A percentile compares a stretch with the other conserved stretches of the same genome.
Evolutionary conservation across 2,888 invertebrate genomes (phyloP).

Genomic region (Hirtodrosophila alboralis): DNA sequence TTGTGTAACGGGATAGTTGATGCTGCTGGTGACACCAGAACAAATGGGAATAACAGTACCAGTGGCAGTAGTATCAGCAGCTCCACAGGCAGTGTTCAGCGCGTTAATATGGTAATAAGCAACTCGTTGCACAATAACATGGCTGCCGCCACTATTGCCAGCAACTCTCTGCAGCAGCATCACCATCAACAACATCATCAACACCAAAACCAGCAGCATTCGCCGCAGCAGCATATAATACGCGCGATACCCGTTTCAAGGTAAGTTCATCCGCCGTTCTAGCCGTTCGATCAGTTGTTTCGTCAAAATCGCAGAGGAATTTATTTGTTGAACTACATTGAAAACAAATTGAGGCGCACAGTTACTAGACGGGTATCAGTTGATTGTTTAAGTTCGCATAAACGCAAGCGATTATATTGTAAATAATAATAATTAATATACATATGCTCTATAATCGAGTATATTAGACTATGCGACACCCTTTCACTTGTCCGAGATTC

Average conservation of each 20-base stretch:
- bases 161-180: constrained; percentile 64
- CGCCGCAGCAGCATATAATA: constrained; percentile 81
- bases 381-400: constrained; percentile 25
- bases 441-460: too few species aligned
- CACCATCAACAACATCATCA: constrained; percentile 54
- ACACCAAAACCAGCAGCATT: constrained; percentile 63
- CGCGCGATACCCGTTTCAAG: constrained; percentile 83
- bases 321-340: constrained; percentile 1
- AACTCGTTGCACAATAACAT: constrained; percentile 55
- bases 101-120: constrained; percentile 54
- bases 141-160: constrained; percentile 54
- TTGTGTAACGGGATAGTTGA: constrained; percentile 79
- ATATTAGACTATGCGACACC: too few species aligned
- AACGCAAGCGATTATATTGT: constrained; percentile 12
- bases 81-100: constrained; percentile 35
- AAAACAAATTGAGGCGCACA: constrained; percentile 23
- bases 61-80: constrained; percentile 21
- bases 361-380: constrained; percentile 19
- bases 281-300: constrained; percentile 39
- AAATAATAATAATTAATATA: constrained; percentile 15
- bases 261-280: constrained; percentile 61
- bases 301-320: constrained; percentile 13
- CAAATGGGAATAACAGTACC: constrained; percentile 38
- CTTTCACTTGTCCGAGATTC: too few species aligned
- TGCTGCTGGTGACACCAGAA: constrained; percentile 28